A percentile compares a stretch with the other conserved stretches of the same genome.
phyloP scores from a whole-genome alignment of 1,140 invertebrate species.

The Polypedilum vanderplanki region DNA sequence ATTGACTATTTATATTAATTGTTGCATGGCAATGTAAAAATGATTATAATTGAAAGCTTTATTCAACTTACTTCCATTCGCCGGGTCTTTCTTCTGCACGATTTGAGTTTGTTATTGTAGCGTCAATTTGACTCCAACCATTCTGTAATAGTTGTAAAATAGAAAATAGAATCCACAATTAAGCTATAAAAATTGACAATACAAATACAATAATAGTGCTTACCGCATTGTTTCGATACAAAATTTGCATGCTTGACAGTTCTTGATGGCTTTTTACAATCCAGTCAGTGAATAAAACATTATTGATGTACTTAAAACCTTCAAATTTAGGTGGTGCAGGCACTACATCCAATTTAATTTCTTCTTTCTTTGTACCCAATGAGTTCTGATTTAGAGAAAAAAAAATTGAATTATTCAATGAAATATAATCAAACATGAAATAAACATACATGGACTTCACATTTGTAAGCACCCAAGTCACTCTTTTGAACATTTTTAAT shows the following conservation, averaged over 20 bases:
- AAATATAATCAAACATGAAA: background rate
- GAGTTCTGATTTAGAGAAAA: background rate
- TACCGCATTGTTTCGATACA: conserved; percentile 19
- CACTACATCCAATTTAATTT: background rate
- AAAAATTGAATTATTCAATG: background rate
- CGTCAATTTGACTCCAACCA: background rate
- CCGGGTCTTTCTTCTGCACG: background rate
- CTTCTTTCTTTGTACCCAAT: background rate
- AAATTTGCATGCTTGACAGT: background rate
- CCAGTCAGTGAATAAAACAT: background rate
- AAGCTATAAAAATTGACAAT: conserved; percentile 14
- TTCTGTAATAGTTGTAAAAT: conserved; percentile 13
- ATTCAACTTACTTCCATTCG: conserved; percentile 17
- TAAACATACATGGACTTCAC: background rate
- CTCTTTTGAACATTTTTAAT: background rate
- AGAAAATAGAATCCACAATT: background rate
- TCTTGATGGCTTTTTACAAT: background rate
- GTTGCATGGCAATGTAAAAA: background rate
- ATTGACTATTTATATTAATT: conserved; percentile 10
- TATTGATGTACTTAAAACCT: background rate
- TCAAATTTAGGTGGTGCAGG: background rate
- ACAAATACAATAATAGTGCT: background rate
- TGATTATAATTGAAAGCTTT: background rate
- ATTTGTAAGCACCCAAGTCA: background rate
- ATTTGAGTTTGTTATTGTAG: background rate